A percentile compares a stretch with the other conserved stretches of the same genome.
Conservation (phyloP, 2,113 vertebrate genomes). For the Poecilia latipinna region DNA sequence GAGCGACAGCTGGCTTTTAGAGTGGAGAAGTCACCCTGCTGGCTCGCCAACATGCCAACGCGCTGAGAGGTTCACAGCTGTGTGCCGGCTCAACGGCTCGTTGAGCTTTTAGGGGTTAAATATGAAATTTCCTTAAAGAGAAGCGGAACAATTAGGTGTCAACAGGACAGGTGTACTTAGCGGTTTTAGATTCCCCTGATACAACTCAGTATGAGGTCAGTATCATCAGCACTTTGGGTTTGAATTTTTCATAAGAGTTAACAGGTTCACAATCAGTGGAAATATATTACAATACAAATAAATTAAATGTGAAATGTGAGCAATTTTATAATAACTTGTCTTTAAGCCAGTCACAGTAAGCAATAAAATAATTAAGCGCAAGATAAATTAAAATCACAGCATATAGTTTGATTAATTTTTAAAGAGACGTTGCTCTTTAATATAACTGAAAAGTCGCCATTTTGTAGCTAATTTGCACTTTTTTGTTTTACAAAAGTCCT, state of each 20-base stretch:
- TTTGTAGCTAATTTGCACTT: too few species aligned
- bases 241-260: too few species aligned
- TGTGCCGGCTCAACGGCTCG: not conserved
- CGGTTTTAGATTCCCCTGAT: not conserved
- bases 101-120: not conserved
- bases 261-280: too few species aligned
- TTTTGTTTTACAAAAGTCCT: too few species aligned
- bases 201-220: not conserved
- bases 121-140: not conserved
- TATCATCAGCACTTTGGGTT: not conserved
- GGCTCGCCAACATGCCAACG: conserved; percentile 27
- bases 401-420: too few species aligned
- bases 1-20: conserved; percentile 66
- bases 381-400: too few species aligned
- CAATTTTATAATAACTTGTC: not conserved
- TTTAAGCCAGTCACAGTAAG: too few species aligned
- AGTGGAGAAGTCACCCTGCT: conserved; percentile 18
- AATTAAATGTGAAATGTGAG: not conserved
- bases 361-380: too few species aligned
- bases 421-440: too few species aligned
- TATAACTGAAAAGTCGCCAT: too few species aligned
- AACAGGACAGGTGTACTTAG: too few species aligned
- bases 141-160: not conserved
- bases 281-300: too few species aligned
- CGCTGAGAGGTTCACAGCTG: conserved; percentile 8